phyloP scores from a whole-genome alignment of 2,888 invertebrate genomes.

The Drosophila longiperda region DNA sequence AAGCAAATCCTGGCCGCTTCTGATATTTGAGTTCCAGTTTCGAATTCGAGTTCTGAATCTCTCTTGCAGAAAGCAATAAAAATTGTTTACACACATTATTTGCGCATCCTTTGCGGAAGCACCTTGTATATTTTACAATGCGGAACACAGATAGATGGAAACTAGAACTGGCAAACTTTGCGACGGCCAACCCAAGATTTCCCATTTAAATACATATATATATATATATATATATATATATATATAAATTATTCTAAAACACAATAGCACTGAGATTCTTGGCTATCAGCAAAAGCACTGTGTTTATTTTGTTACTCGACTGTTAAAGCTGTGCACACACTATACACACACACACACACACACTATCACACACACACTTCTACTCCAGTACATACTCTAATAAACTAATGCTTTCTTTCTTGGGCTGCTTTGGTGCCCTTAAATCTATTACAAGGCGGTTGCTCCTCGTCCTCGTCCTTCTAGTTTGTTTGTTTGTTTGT shows the following conservation, averaged over 20 bases:
- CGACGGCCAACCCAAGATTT: constrained; percentile 41
- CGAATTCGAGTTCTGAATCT: constrained; percentile 12
- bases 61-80: constrained; percentile 76
- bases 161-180: constrained; percentile 40
- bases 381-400: constrained; percentile 50
- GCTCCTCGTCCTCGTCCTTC: background rate
- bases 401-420: constrained; percentile 71
- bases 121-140: constrained; percentile 64
- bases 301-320: constrained; percentile 55
- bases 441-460: constrained; percentile 73
- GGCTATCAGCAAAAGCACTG: constrained; percentile 55
- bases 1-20: constrained; percentile 53
- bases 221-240: constrained; percentile 9
- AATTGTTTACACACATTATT: constrained; percentile 79
- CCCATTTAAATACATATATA: constrained; percentile 61
- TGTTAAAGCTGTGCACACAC: constrained; percentile 63
- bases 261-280: constrained; percentile 49
- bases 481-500: constrained; percentile 44
- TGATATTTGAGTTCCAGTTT: constrained; percentile 29
- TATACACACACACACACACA: constrained; percentile 15
- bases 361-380: constrained; percentile 5
- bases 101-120: constrained; percentile 75
- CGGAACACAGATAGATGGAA: constrained; percentile 4
- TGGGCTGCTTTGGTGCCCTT: constrained; percentile 47
- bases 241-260: constrained; percentile 44